These are phyloP conservation scores for Myotis yumanensis DNA, from an alignment of 2,113 vertebrate genomes.

Conservation along the genomic window DNA sequence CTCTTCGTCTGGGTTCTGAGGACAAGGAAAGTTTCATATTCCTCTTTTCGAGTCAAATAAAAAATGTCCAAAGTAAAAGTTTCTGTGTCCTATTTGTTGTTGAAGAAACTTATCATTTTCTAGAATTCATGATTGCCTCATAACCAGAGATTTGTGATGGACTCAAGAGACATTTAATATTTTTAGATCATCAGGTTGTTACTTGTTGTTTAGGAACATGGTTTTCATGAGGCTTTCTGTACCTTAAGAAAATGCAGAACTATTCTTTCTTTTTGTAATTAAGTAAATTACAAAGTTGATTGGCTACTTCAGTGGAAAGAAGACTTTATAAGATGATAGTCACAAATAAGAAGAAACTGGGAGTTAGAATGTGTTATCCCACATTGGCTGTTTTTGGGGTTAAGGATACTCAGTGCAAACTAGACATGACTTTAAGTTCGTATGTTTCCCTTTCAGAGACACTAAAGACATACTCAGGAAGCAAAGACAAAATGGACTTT, in stretches of 20 bases:
- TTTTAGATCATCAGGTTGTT: background rate
- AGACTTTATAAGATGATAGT: background rate
- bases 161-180: background rate
- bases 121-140: background rate
- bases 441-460: background rate
- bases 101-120: background rate
- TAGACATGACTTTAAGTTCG: background rate
- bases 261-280: background rate
- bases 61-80: background rate
- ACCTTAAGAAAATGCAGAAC: background rate
- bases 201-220: background rate
- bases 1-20: background rate
- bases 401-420: background rate
- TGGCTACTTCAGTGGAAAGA: background rate
- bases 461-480: background rate
- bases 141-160: background rate
- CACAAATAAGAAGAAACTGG: background rate
- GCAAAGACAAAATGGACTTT: conserved; percentile 57
- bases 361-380: background rate
- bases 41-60: background rate
- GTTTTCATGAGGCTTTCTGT: background rate
- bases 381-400: background rate
- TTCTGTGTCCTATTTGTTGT: background rate
- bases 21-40: background rate
- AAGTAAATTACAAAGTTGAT: background rate